Evolutionary conservation across 2,888 invertebrate genomes (phyloP), one percentile per base, ranked within the genome.

Genomic region (Dyspetes luteomarginatus): DNA sequence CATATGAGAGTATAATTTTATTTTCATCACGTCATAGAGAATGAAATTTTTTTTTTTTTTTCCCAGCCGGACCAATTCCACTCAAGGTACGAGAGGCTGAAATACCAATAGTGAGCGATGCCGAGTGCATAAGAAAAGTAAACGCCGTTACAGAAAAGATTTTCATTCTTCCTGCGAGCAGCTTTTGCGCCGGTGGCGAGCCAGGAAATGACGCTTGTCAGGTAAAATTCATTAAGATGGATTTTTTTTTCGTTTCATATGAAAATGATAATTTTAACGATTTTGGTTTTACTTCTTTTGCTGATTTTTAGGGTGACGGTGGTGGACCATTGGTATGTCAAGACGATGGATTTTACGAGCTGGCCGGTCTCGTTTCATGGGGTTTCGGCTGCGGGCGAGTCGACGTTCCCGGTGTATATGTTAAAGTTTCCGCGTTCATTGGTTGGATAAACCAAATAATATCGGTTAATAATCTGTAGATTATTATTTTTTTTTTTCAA

Each of bases 371-470:
- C 9, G 98, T 98, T 0, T 98, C 98, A 0, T 98, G 98, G 97
- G 98, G 98, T 87, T 97, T 97, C 91, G 97, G 97, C 84, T 98
- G 98, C 91, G 98, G 98, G n/a, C 94, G 98, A 52, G 94, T 95
- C 81, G 97, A 98, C 92, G 98, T 98, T 71, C 98, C 98, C 30
- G 98, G 98, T n/a, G 98, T 98, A 81, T 98, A 98, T 92, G 98
- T 98, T 28, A 97, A 98, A 93, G 98, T 98, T 7, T 97, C 98
- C 2, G 95, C 97, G 52, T 98, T 98, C 93, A 97, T 98, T 87
- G 97, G 98, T 84, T 98, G 98, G 98, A 98, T 98, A 91, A 98
- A 98, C 93, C 98, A 98, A 94, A 98, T 98, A 87, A 98, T 98
- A 90, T 97, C 97, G 90, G 98, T 98, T 87, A 98, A 98, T 93